Conservation (phyloP, 2,888 invertebrate species). For the Apoderus coryli region DNA sequence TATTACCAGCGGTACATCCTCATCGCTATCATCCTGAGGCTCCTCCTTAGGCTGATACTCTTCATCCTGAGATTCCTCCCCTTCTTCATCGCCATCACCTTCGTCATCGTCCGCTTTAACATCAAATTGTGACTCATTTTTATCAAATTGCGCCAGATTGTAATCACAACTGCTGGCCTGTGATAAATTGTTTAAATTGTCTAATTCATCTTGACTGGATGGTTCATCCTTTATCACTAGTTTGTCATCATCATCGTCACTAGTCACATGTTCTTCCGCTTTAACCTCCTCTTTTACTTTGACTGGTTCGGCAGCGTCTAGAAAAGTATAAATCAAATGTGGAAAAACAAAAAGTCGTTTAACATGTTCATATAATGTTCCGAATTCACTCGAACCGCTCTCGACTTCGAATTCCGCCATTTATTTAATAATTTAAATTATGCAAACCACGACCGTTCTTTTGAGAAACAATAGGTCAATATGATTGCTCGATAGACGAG, state of each 20-base stretch:
- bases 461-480: too few species aligned
- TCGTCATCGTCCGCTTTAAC: constrained; percentile 19
- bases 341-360: too few species aligned
- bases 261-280: constrained; percentile 24
- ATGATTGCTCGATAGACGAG: too few species aligned
- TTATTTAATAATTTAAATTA: too few species aligned
- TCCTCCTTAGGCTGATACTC: constrained; percentile 20
- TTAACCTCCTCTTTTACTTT: constrained; percentile 12
- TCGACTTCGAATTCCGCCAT: too few species aligned
- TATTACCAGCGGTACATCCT: constrained; percentile 61
- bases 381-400: too few species aligned
- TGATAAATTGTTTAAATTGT: constrained; percentile 13
- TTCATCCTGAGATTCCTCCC: constrained; percentile 25
- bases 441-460: too few species aligned
- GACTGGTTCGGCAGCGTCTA: constrained; percentile 9
- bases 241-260: constrained; percentile 31
- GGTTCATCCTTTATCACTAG: constrained; percentile 30
- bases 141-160: constrained; percentile 50
- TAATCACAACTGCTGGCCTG: constrained; percentile 56
- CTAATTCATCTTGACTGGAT: constrained; percentile 24
- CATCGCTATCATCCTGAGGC: constrained; percentile 42
- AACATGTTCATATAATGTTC: too few species aligned
- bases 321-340: constrained; percentile 12
- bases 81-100: constrained; percentile 31
- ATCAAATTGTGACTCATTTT: constrained; percentile 33